Evolutionary conservation across 2,888 invertebrate genomes (phyloP), one percentile per base, ranked within the genome.

Genomic region (Drosophila hamatofila): DNA sequence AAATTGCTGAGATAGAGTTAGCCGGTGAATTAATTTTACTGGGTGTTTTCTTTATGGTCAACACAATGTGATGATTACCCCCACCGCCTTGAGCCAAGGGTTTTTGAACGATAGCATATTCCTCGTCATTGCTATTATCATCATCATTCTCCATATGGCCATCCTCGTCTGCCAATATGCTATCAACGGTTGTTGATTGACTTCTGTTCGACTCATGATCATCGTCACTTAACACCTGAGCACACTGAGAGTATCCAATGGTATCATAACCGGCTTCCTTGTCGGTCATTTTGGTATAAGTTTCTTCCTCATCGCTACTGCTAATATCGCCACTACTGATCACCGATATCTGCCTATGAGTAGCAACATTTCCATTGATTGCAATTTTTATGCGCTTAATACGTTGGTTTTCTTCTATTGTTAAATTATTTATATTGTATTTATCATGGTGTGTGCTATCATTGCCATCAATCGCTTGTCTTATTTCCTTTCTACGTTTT

Each of bases 21-120:
- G 81, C 83, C 3, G 91, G 83, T 1, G 91, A 91, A 63, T 86
- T 89, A 0, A 82, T 82, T 83, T 92, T 91, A 56, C 84, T 91
- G 16, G 92, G 91, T 7, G 91, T 92, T 76, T 92, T 92, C 42
- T 92, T 92, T 52, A 92, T 92, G 14, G 92, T 92, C 63, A 92
- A 52, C 1, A 92, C 91, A 35, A 92, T 92, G 59, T 92, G 92
- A 75, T 91, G 91, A 42, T 79, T 87, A 1, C 75, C 83, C 5
- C 41, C 61, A 7, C 48, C 58, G 35, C 23, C 37, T n/a, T 52
- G 23, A 18, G 30, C 12, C 16, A 61, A 56, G 4, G 78, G 79
- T 4, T 46, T 86, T 74, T 65, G 91, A 70, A 83, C 90, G 70
- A 87, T 89, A 66, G 72, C 90, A 80, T 77, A 90, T 71, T 92